Evolutionary conservation across 1,140 invertebrate species (phyloP).

Genomic region (Papilio dardanus): DNA sequence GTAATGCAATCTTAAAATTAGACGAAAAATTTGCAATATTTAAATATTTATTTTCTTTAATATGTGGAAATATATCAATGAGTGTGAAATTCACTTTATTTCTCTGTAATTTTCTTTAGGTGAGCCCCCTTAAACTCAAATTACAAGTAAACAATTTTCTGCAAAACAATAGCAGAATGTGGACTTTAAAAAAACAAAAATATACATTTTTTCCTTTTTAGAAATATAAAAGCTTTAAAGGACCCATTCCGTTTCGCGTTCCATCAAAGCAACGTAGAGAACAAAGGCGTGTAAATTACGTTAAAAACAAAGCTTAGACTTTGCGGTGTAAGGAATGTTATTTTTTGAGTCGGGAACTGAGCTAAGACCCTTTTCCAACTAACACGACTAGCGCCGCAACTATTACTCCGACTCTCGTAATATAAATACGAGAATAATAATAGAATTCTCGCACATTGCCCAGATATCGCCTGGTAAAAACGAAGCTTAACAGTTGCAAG

Average conservation of each 20-base stretch:
- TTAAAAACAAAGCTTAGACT: slow-evolving; percentile 34
- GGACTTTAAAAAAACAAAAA: neutral
- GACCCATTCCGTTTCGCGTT: slow-evolving; percentile 25
- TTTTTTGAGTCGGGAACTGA: slow-evolving; percentile 6
- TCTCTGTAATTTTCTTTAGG: neutral
- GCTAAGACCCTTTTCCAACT: neutral
- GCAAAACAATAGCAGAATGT: neutral
- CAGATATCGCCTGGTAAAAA: neutral
- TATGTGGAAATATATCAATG: too few species aligned
- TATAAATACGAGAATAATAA: too few species aligned
- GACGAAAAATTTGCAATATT: too few species aligned
- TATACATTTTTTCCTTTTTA: neutral
- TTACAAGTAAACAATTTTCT: neutral
- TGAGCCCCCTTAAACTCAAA: neutral
- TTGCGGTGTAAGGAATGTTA: slow-evolving; percentile 20
- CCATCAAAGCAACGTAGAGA: slow-evolving; percentile 6
- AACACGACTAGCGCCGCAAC: neutral
- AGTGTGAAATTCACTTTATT: neutral
- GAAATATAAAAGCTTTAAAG: slow-evolving; percentile 3
- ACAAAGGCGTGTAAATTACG: slow-evolving; percentile 30
- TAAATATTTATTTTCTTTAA: too few species aligned
- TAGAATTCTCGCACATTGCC: neutral
- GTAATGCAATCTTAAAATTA: too few species aligned
- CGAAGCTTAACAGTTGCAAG: neutral
- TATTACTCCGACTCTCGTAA: too few species aligned